These are phyloP conservation scores for Amazona guildingii DNA, from an alignment of 2,113 vertebrate species.

Conservation along the genomic window DNA sequence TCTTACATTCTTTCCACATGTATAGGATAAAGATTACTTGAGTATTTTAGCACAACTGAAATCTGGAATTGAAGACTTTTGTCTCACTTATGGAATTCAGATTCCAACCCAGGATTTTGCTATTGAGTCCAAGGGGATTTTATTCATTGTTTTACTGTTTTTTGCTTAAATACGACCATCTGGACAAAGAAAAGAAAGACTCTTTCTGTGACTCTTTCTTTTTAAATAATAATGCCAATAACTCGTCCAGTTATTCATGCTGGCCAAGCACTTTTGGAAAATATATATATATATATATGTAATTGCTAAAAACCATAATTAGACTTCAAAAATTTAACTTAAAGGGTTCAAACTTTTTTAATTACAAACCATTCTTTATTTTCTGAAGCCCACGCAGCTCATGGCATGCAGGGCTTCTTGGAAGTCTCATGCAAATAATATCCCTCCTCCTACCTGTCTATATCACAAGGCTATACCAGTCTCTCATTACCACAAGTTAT, in stretches of 20 bases:
- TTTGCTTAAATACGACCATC: not conserved
- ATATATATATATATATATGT: not conserved
- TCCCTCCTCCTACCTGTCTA: not conserved
- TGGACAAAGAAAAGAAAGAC: not conserved
- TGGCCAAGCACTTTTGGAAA: not conserved
- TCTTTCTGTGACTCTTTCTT: not conserved
- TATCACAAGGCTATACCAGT: not conserved
- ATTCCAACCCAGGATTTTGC: slow-evolving; percentile 23
- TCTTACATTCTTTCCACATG: not conserved
- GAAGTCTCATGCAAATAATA: not conserved
- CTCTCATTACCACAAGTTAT: not conserved
- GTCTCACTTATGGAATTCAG: slow-evolving; percentile 13
- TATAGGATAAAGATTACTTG: not conserved
- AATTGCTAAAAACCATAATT: not conserved
- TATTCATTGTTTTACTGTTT: slow-evolving; percentile 11
- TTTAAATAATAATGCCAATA: not conserved
- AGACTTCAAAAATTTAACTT: not conserved
- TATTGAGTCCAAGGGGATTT: not conserved
- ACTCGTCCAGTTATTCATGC: not conserved
- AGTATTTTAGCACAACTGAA: slow-evolving; percentile 35
- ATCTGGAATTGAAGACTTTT: slow-evolving; percentile 18
- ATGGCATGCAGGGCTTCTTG: not conserved
- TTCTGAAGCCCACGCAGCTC: not conserved
- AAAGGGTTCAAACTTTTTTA: not conserved
- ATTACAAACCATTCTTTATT: not conserved